Evolutionary conservation across 1,140 invertebrate genomes (phyloP).

Genomic region (Manduca sexta): DNA sequence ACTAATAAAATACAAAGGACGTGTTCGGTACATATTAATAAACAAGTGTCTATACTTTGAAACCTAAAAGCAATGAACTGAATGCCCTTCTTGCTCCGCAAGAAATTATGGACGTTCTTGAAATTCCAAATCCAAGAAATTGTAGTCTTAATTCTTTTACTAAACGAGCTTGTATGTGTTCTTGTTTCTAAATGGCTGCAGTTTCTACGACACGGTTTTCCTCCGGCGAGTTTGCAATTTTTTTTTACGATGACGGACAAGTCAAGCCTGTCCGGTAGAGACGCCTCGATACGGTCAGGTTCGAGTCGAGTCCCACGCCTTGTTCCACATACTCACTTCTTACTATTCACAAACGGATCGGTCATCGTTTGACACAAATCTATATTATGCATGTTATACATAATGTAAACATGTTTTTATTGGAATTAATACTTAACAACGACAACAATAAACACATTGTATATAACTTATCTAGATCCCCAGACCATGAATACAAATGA

Average conservation of each 20-base stretch:
- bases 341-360: conserved; percentile 28
- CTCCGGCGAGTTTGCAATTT: conserved; percentile 33
- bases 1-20: conserved; percentile 40
- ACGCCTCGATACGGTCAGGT: conserved; percentile 66
- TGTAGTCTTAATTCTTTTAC: too few relatives aligned
- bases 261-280: conserved; percentile 59
- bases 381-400: too few relatives aligned
- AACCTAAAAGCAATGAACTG: conserved; percentile 4
- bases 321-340: conserved; percentile 50
- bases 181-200: conserved; percentile 18
- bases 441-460: too few relatives aligned
- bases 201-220: conserved; percentile 29
- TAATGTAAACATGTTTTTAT: too few relatives aligned
- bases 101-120: too few relatives aligned
- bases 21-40: too few relatives aligned
- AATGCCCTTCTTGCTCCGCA: conserved; percentile 19
- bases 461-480: conserved; percentile 2
- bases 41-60: too few relatives aligned
- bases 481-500: background rate
- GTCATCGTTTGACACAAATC: conserved; percentile 21
- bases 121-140: conserved; percentile 37
- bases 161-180: conserved; percentile 35
- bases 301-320: conserved; percentile 49
- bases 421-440: too few relatives aligned
- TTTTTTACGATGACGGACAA: conserved; percentile 40